Evolutionary conservation across 2,888 invertebrate genomes (phyloP), one percentile per base, ranked within the genome.

Genomic region (Andrena flavipes): DNA sequence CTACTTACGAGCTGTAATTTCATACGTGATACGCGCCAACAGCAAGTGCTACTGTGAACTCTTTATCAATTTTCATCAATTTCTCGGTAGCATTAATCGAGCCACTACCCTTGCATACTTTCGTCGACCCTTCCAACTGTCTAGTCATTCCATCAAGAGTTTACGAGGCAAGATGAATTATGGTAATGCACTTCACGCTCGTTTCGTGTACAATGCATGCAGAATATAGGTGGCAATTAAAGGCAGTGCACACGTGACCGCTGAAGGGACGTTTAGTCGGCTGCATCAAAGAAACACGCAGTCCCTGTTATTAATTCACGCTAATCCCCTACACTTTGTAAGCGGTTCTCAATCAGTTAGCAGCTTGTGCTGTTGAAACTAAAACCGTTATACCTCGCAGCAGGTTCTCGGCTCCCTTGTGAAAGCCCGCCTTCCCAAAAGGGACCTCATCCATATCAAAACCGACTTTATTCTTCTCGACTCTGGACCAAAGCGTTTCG

Each of bases 301-400:
- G 72, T 63, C 64, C 78, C 82, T 76, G 76, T 81, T 84, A 87
- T 85, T 87, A 84, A 87, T 85, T 81, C 79, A 82, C 76, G 87
- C 79, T 87, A 87, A 87, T 87, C 81, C 75, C 29, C 67, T 81
- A 81, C 79, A 84, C 85, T 76, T 62, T 80, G 29, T 64, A 72
- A 76, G 70, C 35, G 79, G 67, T 68, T 63, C 82, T 82, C 82
- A 71, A 79, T 78, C 74, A 42, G 51, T 65, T 33, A 42, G 8
- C 23, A 30, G 63, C 33, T 35, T 69, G 10, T 13, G 6, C 35
- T 5, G 49, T 29, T 30, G 10, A 4, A 29, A 48, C n/a, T 26
- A 2, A 8, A 4, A 5, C 0, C 26, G n/a, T 16, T 64, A 30
- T 35, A 51, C 33, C 42, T n/a, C 16, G n/a, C 42, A 1, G 42